These are phyloP conservation scores for Paedocypris sp. DNA, from an alignment of 2,113 vertebrate genomes.

Conservation along the genomic window DNA sequence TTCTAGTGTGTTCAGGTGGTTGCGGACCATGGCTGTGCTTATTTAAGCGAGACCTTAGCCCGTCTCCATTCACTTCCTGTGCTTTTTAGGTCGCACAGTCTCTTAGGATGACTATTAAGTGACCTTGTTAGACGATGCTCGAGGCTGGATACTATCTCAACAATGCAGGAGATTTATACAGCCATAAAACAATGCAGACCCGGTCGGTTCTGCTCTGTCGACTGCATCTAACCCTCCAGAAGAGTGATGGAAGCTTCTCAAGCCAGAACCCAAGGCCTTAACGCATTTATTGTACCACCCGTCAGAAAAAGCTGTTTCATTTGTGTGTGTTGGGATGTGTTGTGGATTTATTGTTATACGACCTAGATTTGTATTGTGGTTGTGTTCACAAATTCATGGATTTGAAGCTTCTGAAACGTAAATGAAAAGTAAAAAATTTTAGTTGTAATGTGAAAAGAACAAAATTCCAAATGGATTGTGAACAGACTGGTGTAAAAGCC, in stretches of 20 bases:
- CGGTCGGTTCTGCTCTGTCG: not conserved
- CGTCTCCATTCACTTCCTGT: not conserved
- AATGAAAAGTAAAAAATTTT: too few species aligned
- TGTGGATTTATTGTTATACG: too few species aligned
- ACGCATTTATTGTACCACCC: too few species aligned
- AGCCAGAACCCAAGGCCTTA: too few species aligned
- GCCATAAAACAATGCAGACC: slow-evolving; percentile 9
- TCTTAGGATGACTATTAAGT: slow-evolving; percentile 9
- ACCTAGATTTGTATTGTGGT: too few species aligned
- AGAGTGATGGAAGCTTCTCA: not conserved
- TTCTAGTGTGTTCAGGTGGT: slow-evolving; percentile 14
- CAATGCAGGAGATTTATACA: slow-evolving; percentile 7
- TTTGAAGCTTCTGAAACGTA: too few species aligned
- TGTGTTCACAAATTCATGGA: too few species aligned
- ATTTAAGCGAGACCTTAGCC: not conserved
- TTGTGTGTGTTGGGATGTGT: too few species aligned
- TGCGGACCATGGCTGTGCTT: not conserved
- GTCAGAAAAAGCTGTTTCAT: too few species aligned
- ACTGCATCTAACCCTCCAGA: not conserved
- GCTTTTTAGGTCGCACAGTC: not conserved
- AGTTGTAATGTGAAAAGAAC: too few species aligned
- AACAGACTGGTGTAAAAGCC: too few species aligned
- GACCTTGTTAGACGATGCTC: slow-evolving; percentile 9
- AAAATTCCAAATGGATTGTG: too few species aligned
- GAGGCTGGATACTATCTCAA: slow-evolving; percentile 4